These are phyloP conservation scores for Podarcis siculus DNA, from an alignment of 2,797 vertebrate genomes.

Conservation along the genomic window DNA sequence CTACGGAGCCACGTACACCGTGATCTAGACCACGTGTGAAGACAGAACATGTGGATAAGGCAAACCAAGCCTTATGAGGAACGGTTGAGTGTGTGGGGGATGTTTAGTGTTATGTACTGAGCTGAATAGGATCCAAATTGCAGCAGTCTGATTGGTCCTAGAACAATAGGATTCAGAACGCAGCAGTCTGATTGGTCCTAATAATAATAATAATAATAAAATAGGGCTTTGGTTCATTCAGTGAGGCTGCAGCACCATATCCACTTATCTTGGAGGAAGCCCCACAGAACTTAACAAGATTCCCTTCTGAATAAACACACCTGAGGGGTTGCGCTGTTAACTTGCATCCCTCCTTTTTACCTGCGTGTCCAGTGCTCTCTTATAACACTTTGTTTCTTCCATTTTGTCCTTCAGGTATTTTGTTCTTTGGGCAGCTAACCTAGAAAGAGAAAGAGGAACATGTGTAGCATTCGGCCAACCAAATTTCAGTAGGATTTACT, in stretches of 20 bases:
- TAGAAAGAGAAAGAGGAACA: constrained; percentile 47
- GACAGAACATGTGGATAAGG: no score
- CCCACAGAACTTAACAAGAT: not conserved
- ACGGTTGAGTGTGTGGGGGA: no score
- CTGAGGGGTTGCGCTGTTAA: not conserved
- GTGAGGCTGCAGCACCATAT: not conserved
- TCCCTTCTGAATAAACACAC: not conserved
- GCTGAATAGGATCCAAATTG: no score
- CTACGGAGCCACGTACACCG: not conserved
- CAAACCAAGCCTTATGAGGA: no score
- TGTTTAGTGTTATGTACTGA: no score
- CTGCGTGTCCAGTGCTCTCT: constrained; percentile 81
- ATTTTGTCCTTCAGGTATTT: constrained; percentile 77
- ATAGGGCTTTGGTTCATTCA: not conserved
- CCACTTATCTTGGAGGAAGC: not conserved
- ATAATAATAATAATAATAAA: no score
- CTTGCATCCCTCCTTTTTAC: constrained; percentile 56
- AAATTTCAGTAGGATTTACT: not conserved
- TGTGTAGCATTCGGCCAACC: not conserved
- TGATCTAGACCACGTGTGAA: not conserved
- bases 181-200: no score
- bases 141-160: no score
- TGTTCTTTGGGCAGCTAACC: constrained; percentile 75
- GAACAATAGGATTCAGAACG: no score
- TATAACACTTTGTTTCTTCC: constrained; percentile 74